Base-by-base conservation (phyloP, 2,888 invertebrate genomes). In the Cryptosula pallasiana region DNA sequence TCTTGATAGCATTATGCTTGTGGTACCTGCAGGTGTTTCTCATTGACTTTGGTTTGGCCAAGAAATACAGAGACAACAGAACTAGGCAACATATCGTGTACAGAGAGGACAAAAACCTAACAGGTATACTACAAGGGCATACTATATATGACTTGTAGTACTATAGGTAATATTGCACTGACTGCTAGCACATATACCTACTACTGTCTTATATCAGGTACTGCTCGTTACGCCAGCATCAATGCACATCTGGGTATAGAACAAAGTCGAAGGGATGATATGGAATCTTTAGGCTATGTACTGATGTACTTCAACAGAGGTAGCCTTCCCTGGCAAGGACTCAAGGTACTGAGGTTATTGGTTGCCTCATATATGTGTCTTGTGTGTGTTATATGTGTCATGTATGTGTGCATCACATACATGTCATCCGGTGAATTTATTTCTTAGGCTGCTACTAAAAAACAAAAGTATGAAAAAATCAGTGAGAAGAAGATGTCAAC, bases 401-500 rank as follows among this genome's bases (percentile, higher is more conserved):
- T n/a, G n/a, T n/a, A n/a, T n/a, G n/a, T n/a, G n/a, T n/a, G n/a
- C n/a, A n/a, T n/a, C n/a, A n/a, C n/a, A n/a, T n/a, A n/a, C n/a
- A n/a, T n/a, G n/a, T n/a, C n/a, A n/a, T n/a, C n/a, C n/a, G n/a
- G n/a, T n/a, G n/a, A n/a, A n/a, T n/a, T n/a, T n/a, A n/a, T n/a
- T n/a, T n/a, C 78, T 5, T 75, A 83, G 87, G 99, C 98, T 69
- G 95, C 94, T 76, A 98, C 94, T 73, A 99, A 98, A 88, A 96
- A 95, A 86, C 97, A 98, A 85, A 99, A 98, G 86, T 98, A 99
- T 85, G 98, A 99, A 86, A 93, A 96, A 87, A 99, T 99, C 84
- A 95, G 95, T 84, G 98, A 99, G 87, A 97, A 97, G 88, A 99
- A 99, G 87, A 98, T 98, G 97, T 95, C 96, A 73, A 98, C 98